Evolutionary conservation across 1,140 invertebrate genomes (phyloP), one percentile per base, ranked within the genome.

Genomic region (Yoshiicerus persimilis): DNA sequence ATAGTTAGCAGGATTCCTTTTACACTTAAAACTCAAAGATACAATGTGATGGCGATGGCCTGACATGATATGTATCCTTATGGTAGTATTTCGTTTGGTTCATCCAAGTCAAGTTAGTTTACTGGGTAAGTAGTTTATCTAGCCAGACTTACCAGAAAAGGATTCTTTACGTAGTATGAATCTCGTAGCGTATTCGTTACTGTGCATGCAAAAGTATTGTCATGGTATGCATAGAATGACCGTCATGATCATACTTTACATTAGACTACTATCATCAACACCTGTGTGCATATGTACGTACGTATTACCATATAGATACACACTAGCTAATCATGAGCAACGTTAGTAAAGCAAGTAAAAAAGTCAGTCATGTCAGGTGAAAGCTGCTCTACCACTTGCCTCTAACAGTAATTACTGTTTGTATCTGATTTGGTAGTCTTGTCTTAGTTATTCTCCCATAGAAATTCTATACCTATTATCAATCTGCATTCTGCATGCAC

Each of bases 91-190:
- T 4, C 23, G 64, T 11, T 70, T 38, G 36, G 75, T 80, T 20
- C 41, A 47, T 47, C 20, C n/a, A 80, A 80, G 75, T 80, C 83
- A 30, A 41, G 86, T 56, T 32, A 13, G 36, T 77, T 87, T 87
- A 87, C 86, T 87, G 64, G 86, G 66, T 87, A 87, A 87, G 86
- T 87, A 87, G 66, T 87, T 87, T 87, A 87, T 9, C 23, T 64
- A 86, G 84, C 20, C 56, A 27, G 39, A 47, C 83, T 32, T 20
- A 34, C 13, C 66, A 34, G 75, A 38, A 41, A 16, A 32, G 23
- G 25, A 56, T 47, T 20, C n/a, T 13, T 25, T 56, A n/a, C 16
- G 20, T 47, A 2, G 13, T 47, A 13, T 0, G 4, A 47, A 47
- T 47, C 41, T 41, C 16, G 10, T 11, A 41, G 41, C 13, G 13